phyloP scores from a whole-genome alignment of 2,113 vertebrate genomes.

The Periophthalmodon schlosseri region DNA sequence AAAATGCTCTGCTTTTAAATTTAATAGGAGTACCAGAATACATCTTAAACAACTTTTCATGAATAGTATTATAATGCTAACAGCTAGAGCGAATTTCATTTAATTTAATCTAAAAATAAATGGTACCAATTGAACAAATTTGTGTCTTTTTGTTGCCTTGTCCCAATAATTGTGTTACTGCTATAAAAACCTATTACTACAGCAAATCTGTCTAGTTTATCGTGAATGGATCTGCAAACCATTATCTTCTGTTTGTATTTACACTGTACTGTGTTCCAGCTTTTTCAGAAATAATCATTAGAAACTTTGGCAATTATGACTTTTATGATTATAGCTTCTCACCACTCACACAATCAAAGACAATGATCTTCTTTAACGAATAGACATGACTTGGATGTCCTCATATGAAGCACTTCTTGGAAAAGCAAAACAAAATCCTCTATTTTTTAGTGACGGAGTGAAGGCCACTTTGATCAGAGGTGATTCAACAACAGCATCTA shows the following conservation, averaged over 20 bases:
- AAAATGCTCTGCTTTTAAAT: too few relatives aligned
- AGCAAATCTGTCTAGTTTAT: too few relatives aligned
- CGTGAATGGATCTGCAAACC: not conserved
- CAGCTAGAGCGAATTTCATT: too few relatives aligned
- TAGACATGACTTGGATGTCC: not conserved
- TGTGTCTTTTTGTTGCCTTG: not conserved
- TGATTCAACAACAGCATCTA: conserved; percentile 35
- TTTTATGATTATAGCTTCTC: not conserved
- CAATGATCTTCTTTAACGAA: not conserved
- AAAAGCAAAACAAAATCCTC: conserved; percentile 9
- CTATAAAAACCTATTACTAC: not conserved
- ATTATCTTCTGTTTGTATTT: not conserved
- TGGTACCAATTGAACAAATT: not conserved
- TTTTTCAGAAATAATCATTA: conserved; percentile 9
- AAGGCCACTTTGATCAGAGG: conserved; percentile 53
- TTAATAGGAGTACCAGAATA: too few relatives aligned
- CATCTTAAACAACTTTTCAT: too few relatives aligned
- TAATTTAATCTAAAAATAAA: not conserved
- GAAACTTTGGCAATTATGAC: conserved; percentile 34
- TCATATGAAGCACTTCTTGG: conserved; percentile 27
- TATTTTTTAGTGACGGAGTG: conserved; percentile 39
- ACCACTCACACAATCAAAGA: not conserved
- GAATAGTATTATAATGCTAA: too few relatives aligned
- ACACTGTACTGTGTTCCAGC: not conserved
- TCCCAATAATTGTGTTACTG: not conserved